Conservation (phyloP, 2,113 vertebrate genomes). For the Nyctereutes procyonoides region DNA sequence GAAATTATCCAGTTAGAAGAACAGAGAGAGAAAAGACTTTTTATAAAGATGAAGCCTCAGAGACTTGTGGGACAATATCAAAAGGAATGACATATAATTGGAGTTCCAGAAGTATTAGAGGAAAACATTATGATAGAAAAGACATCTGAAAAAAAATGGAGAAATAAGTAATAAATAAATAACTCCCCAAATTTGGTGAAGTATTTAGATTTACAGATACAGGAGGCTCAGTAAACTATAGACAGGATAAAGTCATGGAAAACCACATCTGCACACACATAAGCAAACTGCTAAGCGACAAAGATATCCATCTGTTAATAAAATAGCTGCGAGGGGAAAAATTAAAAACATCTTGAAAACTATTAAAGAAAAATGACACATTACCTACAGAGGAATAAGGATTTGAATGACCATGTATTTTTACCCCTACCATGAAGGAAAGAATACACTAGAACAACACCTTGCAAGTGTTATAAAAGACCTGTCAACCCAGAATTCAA, state of each 20-base stretch:
- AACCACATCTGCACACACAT: background rate
- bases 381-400: background rate
- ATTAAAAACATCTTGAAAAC: background rate
- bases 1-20: background rate
- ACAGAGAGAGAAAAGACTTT: background rate
- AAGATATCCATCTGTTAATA: background rate
- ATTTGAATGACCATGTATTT: background rate
- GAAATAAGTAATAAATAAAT: background rate
- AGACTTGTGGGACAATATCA: background rate
- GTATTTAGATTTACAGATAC: background rate
- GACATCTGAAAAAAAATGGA: slow-evolving; percentile 27
- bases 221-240: background rate
- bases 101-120: background rate
- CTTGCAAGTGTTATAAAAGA: background rate
- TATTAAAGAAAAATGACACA: slow-evolving; percentile 14
- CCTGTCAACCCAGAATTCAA: background rate
- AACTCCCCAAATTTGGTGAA: background rate
- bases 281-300: slow-evolving; percentile 25
- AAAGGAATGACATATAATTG: background rate
- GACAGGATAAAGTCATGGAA: background rate
- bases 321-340: background rate
- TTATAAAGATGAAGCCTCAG: background rate
- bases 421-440: background rate
- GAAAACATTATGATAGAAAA: background rate
- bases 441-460: background rate